Base-by-base conservation (phyloP, 2,113 vertebrate genomes). In the Xiphophorus maculatus region DNA sequence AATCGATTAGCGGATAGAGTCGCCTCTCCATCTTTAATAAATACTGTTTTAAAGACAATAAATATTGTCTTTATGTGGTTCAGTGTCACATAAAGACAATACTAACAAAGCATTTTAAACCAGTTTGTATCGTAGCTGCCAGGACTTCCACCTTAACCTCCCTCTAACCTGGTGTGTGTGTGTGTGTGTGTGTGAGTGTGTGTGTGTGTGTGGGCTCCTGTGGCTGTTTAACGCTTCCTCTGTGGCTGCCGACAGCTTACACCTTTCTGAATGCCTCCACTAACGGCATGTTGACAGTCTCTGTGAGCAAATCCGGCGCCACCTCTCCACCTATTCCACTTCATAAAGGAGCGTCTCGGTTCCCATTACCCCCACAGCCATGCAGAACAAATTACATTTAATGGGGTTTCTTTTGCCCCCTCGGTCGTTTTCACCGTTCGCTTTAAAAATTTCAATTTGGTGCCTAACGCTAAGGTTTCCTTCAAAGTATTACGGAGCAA, bases 341-440 rank as follows among this genome's bases (percentile, higher is more conserved):
- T 94, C 94, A 94, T 94, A 95, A 95, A 94, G 94, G 95, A 95
- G 95, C 95, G 84, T 87, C 82, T 89, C 63, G 93, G 93, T 95
- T 95, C 96, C 95, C 93, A 97, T 97, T 96, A 95, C 89, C 95
- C 96, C 96, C 96, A 96, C 96, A 96, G 95, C 69, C 88, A 95
- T 96, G 96, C 97, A 96, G 97, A 97, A 96, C 97, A 98, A 98
- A 99, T 98, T 97, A 97, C 95, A 96, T 97, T 96, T 97, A 97
- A 97, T 97, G 96, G 96, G 94, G 94, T 96, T 95, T 94, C 94
- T 95, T 58, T 94, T 92, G 93, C 93, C 93, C 95, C 95, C 94
- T 94, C 93, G 96, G 95, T 95, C 95, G 94, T 96, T 97, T 95
- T 95, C 93, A 95, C 93, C 93, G 93, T 96, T 96, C 95, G 93